Evolutionary conservation across 2,797 vertebrate genomes (phyloP).

Genomic region (Podarcis siculus): DNA sequence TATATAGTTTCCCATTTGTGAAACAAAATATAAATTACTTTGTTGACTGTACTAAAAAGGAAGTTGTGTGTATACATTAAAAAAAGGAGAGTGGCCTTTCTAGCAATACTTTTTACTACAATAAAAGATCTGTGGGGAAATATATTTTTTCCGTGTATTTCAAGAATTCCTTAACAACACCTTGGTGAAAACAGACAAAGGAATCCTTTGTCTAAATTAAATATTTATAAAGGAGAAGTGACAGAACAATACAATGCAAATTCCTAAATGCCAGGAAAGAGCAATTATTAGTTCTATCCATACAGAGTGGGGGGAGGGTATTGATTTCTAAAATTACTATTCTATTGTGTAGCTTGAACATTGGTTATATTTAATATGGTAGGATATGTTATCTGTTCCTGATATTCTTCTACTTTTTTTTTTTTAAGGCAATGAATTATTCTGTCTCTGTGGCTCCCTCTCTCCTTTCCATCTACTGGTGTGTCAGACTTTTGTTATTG

Average conservation of each 20-base stretch:
- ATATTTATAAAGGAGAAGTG: conserved; percentile 47
- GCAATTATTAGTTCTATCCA: conserved; percentile 41
- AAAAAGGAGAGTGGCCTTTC: background rate
- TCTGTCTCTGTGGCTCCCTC: conserved; percentile 43
- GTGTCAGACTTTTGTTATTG: conserved; percentile 41
- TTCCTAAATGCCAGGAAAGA: conserved; percentile 22
- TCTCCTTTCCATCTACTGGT: conserved; percentile 37
- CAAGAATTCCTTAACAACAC: conserved; percentile 34
- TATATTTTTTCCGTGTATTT: conserved; percentile 15
- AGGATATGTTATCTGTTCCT: conserved; percentile 25
- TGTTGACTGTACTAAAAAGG: conserved; percentile 14
- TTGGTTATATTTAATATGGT: conserved; percentile 39
- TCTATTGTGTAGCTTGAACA: conserved; percentile 20
- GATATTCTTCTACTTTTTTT: conserved; percentile 53
- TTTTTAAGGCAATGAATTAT: conserved; percentile 44
- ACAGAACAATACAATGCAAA: conserved; percentile 40
- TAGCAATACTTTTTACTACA: background rate
- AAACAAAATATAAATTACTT: conserved; percentile 36
- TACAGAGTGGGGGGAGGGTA: background rate
- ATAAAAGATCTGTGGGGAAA: conserved; percentile 2
- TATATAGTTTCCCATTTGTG: background rate
- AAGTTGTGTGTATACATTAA: conserved; percentile 12
- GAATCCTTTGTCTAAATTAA: conserved; percentile 35
- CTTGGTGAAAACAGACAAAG: conserved; percentile 44
- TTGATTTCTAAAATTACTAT: conserved; percentile 59